Evolutionary conservation across 2,888 invertebrate species (phyloP).

Genomic region (Leucophenga montana): DNA sequence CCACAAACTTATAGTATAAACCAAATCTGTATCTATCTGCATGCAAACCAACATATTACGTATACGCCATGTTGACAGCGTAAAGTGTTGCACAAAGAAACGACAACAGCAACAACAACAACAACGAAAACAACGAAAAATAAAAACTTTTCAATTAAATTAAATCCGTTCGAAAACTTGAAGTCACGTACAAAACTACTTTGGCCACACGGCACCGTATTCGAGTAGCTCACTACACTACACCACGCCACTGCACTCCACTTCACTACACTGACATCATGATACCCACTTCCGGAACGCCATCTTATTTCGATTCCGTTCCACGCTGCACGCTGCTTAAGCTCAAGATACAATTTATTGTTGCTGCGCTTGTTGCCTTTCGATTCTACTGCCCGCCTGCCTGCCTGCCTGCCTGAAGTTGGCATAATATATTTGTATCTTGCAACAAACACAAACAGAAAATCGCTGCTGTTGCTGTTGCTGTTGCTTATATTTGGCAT

Average conservation of each 20-base stretch:
- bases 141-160: conserved; percentile 62
- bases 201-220: background rate
- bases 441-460: too few species aligned
- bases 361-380: conserved; percentile 21
- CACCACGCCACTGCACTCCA: conserved; percentile 8
- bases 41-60: background rate
- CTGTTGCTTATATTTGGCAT: background rate
- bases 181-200: conserved; percentile 48
- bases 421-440: too few species aligned
- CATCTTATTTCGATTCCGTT: background rate
- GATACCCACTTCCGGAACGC: too few species aligned
- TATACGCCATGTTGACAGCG: conserved; percentile 47
- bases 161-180: conserved; percentile 54
- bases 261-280: background rate
- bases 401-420: background rate
- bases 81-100: conserved; percentile 39
- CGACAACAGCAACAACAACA: conserved; percentile 25
- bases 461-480: too few species aligned
- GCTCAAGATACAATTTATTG: conserved; percentile 17
- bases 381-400: background rate
- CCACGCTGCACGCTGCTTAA: background rate
- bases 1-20: background rate
- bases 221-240: background rate
- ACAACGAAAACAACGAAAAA: conserved; percentile 30
- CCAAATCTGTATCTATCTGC: background rate